Evolutionary conservation across 1,140 invertebrate species (phyloP).

Genomic region (Drosophila chauvacae): DNA sequence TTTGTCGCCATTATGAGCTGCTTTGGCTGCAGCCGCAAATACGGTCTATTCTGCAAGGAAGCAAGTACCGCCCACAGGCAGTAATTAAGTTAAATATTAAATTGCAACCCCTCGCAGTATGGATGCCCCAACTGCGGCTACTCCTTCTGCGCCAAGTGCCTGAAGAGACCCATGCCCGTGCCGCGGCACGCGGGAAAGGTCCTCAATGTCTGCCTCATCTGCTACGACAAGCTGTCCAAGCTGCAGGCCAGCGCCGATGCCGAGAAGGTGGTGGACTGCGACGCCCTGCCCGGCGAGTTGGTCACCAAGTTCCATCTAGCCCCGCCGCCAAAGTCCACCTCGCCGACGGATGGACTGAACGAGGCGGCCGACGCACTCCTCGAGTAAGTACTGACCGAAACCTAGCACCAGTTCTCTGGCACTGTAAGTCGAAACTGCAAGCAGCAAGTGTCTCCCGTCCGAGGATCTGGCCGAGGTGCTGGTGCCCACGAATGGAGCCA

Average conservation of each 20-base stretch:
- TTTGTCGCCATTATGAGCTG: conserved; percentile 83
- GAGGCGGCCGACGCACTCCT: conserved; percentile 58
- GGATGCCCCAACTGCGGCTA: conserved; percentile 88
- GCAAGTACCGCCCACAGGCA: conserved; percentile 56
- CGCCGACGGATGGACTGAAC: conserved; percentile 59
- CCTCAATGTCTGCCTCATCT: conserved; percentile 75
- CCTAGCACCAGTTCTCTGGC: background rate
- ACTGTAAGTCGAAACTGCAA: background rate
- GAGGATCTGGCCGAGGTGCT: conserved; percentile 66
- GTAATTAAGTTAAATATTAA: background rate
- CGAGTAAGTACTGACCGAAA: conserved; percentile 43
- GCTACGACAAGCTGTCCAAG: conserved; percentile 74
- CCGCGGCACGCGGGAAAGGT: conserved; percentile 66
- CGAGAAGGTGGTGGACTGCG: conserved; percentile 70
- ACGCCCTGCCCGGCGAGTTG: conserved; percentile 68
- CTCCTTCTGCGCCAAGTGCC: conserved; percentile 88
- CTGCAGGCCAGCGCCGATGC: conserved; percentile 58
- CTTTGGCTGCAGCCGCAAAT: conserved; percentile 85
- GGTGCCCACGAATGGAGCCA: conserved; percentile 59
- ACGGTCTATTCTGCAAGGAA: conserved; percentile 86
- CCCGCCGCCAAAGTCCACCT: conserved; percentile 39
- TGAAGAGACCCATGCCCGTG: conserved; percentile 86
- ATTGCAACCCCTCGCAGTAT: conserved; percentile 72
- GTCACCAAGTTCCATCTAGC: conserved; percentile 56
- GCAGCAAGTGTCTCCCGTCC: conserved; percentile 53